Evolutionary conservation across 2,888 invertebrate genomes (phyloP).

Genomic region (Melanotus villosus): DNA sequence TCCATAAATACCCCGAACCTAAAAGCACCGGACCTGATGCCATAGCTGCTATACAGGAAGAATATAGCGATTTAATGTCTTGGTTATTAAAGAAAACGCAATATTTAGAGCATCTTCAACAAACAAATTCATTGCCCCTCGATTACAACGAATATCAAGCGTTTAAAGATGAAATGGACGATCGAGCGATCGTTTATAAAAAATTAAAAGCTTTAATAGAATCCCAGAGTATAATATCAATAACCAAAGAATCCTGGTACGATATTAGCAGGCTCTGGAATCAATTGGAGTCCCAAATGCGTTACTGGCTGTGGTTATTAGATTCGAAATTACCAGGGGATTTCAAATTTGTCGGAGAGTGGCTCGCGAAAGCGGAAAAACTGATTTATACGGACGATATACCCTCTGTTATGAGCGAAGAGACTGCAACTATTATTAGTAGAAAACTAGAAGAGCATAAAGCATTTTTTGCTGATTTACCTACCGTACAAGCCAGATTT

Average conservation of each 20-base stretch:
- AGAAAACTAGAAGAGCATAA: conserved; percentile 92
- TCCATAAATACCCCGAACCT: conserved; percentile 94
- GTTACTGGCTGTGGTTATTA: conserved; percentile 90
- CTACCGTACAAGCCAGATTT: conserved; percentile 84
- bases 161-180: conserved; percentile 84
- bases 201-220: conserved; percentile 86
- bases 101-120: conserved; percentile 83
- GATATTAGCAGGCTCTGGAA: conserved; percentile 87
- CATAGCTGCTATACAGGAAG: conserved; percentile 84
- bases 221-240: conserved; percentile 84
- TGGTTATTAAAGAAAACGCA: conserved; percentile 88
- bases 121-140: conserved; percentile 80
- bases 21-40: conserved; percentile 82
- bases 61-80: conserved; percentile 83
- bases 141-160: conserved; percentile 86
- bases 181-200: conserved; percentile 79
- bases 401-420: conserved; percentile 88
- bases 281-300: conserved; percentile 82
- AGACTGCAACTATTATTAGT: conserved; percentile 89
- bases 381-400: conserved; percentile 86
- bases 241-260: conserved; percentile 89
- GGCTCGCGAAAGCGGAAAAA: conserved; percentile 91
- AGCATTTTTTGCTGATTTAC: conserved; percentile 88
- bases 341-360: conserved; percentile 88
- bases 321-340: conserved; percentile 90